These are phyloP conservation scores for Machaerirhynchus nigripectus DNA, from an alignment of 2,113 vertebrate genomes.

Conservation along the genomic window DNA sequence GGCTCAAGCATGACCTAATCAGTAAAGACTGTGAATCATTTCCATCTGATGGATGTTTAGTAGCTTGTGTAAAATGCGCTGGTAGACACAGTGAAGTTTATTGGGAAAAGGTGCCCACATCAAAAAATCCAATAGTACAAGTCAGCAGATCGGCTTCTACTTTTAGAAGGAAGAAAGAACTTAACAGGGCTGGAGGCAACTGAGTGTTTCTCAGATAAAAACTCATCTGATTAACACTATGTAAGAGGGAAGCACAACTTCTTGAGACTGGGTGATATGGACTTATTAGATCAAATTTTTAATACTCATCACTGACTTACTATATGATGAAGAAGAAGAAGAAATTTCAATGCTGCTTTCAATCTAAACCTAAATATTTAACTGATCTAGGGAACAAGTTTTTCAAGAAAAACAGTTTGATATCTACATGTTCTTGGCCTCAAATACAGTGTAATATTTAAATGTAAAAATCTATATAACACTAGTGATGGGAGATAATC, in stretches of 20 bases:
- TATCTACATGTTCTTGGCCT: neutral
- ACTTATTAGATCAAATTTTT: neutral
- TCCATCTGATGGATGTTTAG: slow-evolving; percentile 26
- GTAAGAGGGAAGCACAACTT: neutral
- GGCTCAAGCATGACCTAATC: slow-evolving; percentile 42
- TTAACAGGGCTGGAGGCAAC: neutral
- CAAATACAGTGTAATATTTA: neutral
- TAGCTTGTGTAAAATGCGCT: slow-evolving; percentile 1
- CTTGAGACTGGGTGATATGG: neutral
- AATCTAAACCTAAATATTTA: neutral
- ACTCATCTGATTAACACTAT: neutral
- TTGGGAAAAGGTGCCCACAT: slow-evolving; percentile 7
- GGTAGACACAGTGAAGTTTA: slow-evolving; percentile 12
- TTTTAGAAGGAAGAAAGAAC: slow-evolving; percentile 1
- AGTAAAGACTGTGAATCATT: slow-evolving; percentile 37
- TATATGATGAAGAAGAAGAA: neutral
- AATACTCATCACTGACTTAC: neutral
- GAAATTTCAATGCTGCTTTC: neutral
- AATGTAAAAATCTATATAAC: neutral
- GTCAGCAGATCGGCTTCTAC: neutral
- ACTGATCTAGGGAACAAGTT: neutral
- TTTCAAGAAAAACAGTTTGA: neutral
- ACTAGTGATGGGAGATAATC: neutral
- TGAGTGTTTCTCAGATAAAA: neutral
- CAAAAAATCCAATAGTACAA: slow-evolving; percentile 31